phyloP scores from a whole-genome alignment of 2,113 vertebrate genomes.

The Thunnus maccoyii region DNA sequence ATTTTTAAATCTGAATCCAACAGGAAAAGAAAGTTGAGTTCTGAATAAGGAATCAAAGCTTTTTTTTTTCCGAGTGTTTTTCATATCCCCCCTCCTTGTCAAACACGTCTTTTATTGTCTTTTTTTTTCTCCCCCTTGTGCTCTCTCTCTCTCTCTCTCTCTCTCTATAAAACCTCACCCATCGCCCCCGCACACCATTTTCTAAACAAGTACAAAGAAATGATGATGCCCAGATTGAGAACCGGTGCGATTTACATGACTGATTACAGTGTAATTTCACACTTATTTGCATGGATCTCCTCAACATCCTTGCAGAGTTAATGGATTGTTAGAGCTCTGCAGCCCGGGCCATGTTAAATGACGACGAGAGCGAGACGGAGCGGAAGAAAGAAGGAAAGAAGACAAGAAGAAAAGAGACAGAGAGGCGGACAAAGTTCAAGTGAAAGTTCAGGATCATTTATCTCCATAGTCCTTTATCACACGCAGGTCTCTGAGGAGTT shows the following conservation, averaged over 20 bases:
- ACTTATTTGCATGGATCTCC: constrained; percentile 82
- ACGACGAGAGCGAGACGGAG: constrained; percentile 57
- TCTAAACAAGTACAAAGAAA: constrained; percentile 63
- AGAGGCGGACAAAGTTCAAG: constrained; percentile 68
- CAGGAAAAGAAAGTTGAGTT: constrained; percentile 61
- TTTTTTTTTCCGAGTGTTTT: constrained; percentile 31
- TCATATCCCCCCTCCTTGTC: not conserved
- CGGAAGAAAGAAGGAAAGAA: not conserved
- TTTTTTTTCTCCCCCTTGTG: constrained; percentile 27
- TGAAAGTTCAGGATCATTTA: constrained; percentile 76
- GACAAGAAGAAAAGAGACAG: constrained; percentile 35
- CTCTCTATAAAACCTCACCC: constrained; percentile 30
- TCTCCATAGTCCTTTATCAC: constrained; percentile 60
- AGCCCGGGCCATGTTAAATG: constrained; percentile 62
- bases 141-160: too few relatives aligned
- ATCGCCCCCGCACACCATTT: constrained; percentile 51
- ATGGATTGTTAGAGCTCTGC: constrained; percentile 73
- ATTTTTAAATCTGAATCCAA: constrained; percentile 67
- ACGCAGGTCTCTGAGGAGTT: constrained; percentile 29
- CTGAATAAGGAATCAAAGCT: constrained; percentile 69
- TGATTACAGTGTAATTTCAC: constrained; percentile 83
- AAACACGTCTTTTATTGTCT: too few relatives aligned
- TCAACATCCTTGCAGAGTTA: constrained; percentile 64
- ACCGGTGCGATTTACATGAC: constrained; percentile 79
- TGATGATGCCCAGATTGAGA: constrained; percentile 65